phyloP scores from a whole-genome alignment of 2,797 vertebrate species.

The Sylvia borin region DNA sequence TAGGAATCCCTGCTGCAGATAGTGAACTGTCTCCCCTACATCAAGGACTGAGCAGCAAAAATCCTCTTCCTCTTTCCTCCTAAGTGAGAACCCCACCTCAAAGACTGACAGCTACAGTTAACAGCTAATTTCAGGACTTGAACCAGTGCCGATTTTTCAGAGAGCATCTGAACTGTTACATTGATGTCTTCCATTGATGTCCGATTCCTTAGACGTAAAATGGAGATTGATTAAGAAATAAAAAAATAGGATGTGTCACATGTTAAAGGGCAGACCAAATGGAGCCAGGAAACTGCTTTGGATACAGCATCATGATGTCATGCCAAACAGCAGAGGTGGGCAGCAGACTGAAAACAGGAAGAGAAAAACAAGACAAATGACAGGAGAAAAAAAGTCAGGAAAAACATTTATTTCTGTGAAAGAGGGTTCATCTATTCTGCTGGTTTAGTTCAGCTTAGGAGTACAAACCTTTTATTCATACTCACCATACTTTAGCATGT shows the following conservation, averaged over 20 bases:
- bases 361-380: not conserved
- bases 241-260: not conserved
- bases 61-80: not conserved
- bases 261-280: not conserved
- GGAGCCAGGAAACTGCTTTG: not conserved
- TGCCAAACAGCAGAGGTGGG: not conserved
- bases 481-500: not conserved
- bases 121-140: not conserved
- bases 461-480: not conserved
- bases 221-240: not conserved
- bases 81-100: not conserved
- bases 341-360: not conserved
- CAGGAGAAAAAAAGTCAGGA: not conserved
- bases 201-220: not conserved
- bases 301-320: not conserved
- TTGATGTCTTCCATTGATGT: not conserved
- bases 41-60: not conserved
- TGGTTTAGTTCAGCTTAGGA: not conserved
- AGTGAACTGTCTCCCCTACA: accelerated
- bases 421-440: not conserved
- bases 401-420: not conserved
- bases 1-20: not conserved
- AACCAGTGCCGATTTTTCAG: not conserved
- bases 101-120: not conserved
- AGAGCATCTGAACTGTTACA: not conserved